Percentiles rank a stretch among this genome's conserved stretches.
These are phyloP conservation scores for Timema podura DNA, from an alignment of 2,888 invertebrate genomes.

Conservation along the genomic window DNA sequence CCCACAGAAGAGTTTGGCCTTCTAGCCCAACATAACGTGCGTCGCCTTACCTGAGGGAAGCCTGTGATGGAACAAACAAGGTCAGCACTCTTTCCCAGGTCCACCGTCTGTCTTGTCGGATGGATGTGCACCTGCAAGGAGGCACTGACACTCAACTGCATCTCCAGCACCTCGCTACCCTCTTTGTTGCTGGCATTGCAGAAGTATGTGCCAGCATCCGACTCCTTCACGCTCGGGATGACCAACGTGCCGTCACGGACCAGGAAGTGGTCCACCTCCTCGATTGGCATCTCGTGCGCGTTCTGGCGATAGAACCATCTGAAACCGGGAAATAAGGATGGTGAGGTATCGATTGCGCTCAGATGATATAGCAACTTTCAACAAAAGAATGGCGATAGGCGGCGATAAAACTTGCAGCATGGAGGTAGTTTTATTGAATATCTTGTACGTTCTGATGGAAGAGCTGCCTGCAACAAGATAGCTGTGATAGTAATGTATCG, in stretches of 20 bases:
- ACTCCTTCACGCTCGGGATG: conserved; percentile 49
- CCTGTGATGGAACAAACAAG: conserved; percentile 46
- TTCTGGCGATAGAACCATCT: conserved; percentile 41
- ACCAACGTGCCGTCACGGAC: conserved; percentile 52
- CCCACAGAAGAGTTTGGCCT: too few species aligned
- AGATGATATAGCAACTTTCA: too few species aligned
- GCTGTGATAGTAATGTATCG: too few species aligned
- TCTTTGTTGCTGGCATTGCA: conserved; percentile 54
- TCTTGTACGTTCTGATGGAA: too few species aligned
- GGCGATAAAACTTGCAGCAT: too few species aligned
- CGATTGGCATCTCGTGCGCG: conserved; percentile 31
- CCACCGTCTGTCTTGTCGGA: conserved; percentile 46
- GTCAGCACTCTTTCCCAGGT: conserved; percentile 49
- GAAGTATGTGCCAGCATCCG: conserved; percentile 50
- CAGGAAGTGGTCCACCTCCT: too few species aligned
- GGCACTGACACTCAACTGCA: conserved; percentile 48
- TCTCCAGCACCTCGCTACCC: conserved; percentile 53
- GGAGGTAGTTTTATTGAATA: too few species aligned
- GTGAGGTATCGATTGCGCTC: too few species aligned
- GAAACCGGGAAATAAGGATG: conserved; percentile 26
- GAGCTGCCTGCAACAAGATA: too few species aligned
- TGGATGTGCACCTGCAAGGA: conserved; percentile 45
- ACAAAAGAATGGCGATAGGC: too few species aligned
- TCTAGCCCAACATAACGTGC: too few species aligned
- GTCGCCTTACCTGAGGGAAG: too few species aligned